These are phyloP conservation scores for Antedon mediterranea DNA, from an alignment of 53 echinoderm and acorn worm species.

Conservation along the genomic window DNA sequence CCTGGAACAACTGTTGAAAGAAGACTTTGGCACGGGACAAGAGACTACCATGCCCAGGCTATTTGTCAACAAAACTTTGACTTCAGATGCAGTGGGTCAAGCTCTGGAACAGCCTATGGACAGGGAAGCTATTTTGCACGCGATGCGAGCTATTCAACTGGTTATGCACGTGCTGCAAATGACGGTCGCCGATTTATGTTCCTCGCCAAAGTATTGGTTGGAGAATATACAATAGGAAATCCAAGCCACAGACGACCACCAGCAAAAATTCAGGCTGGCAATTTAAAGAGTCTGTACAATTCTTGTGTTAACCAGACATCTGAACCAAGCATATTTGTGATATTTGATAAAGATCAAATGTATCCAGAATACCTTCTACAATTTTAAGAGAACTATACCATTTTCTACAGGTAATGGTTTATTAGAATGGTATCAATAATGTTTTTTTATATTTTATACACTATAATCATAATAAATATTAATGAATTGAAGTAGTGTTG, in stretches of 20 bases:
- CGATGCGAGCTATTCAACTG: slow-evolving; percentile 13
- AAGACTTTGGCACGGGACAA: slow-evolving; percentile 32
- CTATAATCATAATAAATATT: too few species aligned
- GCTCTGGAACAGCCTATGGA: slow-evolving; percentile 13
- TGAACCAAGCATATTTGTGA: slow-evolving; percentile 26
- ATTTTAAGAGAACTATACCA: neutral
- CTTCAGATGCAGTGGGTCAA: slow-evolving; percentile 27
- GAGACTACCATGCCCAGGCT: neutral
- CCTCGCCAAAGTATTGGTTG: slow-evolving; percentile 25
- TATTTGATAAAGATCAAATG: slow-evolving; percentile 27
- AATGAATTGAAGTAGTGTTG: too few species aligned
- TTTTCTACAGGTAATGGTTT: too few species aligned
- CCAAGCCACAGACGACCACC: slow-evolving; percentile 13
- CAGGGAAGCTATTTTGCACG: slow-evolving; percentile 36
- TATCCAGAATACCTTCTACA: slow-evolving; percentile 34
- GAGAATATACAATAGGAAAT: slow-evolving; percentile 5
- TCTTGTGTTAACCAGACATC: slow-evolving; percentile 19
- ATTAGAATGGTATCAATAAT: too few species aligned
- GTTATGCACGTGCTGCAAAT: slow-evolving; percentile 4
- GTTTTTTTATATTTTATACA: too few species aligned
- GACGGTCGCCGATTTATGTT: slow-evolving; percentile 8
- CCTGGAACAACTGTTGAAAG: neutral
- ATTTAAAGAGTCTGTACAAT: slow-evolving; percentile 13
- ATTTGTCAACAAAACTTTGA: slow-evolving; percentile 42
- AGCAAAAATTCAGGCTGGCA: neutral